Base-by-base conservation (phyloP, 2,113 vertebrate genomes). In the Procavia capensis region DNA sequence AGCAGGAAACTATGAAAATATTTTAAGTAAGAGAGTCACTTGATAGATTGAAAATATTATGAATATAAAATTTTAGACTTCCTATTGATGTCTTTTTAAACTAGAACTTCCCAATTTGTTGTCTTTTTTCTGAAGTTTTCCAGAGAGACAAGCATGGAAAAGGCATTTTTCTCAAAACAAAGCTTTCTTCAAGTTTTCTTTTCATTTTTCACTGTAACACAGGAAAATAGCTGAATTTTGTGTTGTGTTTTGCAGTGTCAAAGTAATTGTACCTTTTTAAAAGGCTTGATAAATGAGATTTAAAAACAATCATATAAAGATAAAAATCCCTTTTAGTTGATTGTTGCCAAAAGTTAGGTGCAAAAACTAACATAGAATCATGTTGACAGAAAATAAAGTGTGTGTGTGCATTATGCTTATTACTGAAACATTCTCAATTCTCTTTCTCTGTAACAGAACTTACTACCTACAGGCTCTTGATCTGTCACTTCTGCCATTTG, bases 321-420 rank as follows among this genome's bases (percentile, higher is more conserved):
- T 74, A 87, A 87, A 87, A 91, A 79, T 17, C 8, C 31, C 85
- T 61, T 93, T 86, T 90, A 84, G 78, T 61, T 88, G 25, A 76
- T 74, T 63, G 9, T 70, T 87, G 31, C 43, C n/a, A 66, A 45
- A 89, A 88, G 34, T 82, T 34, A 43, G 19, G 45, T 78, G 31
- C 6, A 43, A n/a, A 36, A 57, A 59, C 29, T 82, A 19, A 34
- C 5, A 25, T 14, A 59, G 36, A 83, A 70, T 63, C 59, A 27
- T 54, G 13, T 57, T 66, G 45, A 41, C 1, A 92, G 29, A 20
- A 90, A 90, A n/a, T 85, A 43, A 79, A 76, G 29, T 9, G 5
- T 31, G 0, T 41, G 4, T 61, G 4, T 43, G 0, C 9, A 76
- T 39, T 27, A 54, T 25, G 29, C 29, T 87, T 54, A 83, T 22